These are phyloP conservation scores for Caradrina clavipalpis DNA, from an alignment of 2,888 invertebrate genomes.

Conservation along the genomic window DNA sequence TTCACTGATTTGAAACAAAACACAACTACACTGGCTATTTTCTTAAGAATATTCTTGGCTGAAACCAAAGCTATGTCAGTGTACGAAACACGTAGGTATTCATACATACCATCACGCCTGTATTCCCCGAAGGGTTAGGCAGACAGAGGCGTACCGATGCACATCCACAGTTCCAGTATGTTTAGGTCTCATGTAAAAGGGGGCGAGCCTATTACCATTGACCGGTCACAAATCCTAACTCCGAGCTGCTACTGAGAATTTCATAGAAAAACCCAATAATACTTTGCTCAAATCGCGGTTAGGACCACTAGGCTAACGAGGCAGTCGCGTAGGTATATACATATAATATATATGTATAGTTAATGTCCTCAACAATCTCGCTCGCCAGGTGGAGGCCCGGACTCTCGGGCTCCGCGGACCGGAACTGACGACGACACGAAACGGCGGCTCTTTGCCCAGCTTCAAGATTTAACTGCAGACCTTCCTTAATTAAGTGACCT, in stretches of 20 bases:
- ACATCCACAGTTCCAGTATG: no score
- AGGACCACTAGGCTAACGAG: no score
- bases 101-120: no score
- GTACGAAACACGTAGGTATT: neutral
- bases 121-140: no score
- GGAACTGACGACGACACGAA: conserved; percentile 70
- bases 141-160: no score
- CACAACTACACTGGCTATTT: neutral
- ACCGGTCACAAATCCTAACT: no score
- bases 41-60: neutral
- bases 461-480: conserved; percentile 75
- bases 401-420: conserved; percentile 44
- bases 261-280: no score
- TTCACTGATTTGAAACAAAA: conserved; percentile 5
- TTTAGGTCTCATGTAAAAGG: no score
- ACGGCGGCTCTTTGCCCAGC: conserved; percentile 65
- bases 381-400: conserved; percentile 55
- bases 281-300: no score
- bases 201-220: no score
- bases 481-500: conserved; percentile 76
- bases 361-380: conserved; percentile 27
- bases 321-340: neutral
- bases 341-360: conserved; percentile 3
- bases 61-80: conserved; percentile 1
- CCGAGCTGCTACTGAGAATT: no score